Conservation (phyloP, 2,888 invertebrate species). For the Hydrotaea cyrtoneurina region DNA sequence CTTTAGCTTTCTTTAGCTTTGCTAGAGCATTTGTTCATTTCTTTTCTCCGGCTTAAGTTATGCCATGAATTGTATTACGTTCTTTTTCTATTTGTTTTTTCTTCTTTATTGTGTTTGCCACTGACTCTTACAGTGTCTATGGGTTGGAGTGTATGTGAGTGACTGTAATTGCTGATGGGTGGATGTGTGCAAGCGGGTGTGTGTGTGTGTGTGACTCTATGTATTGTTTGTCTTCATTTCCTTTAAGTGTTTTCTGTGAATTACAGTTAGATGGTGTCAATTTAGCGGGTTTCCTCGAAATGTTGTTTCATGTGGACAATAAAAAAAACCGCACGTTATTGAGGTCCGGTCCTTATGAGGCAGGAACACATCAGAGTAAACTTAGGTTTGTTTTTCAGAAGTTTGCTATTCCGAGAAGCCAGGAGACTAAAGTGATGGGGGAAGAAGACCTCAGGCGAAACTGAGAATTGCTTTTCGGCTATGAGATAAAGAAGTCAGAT, state of each 20-base stretch:
- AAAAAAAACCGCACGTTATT: no score
- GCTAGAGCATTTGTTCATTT: constrained; percentile 21
- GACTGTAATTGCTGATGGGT: not conserved
- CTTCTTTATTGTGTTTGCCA: no score
- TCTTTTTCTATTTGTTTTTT: not conserved
- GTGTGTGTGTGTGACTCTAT: not conserved
- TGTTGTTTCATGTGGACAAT: no score
- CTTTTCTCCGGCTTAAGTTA: constrained; percentile 29
- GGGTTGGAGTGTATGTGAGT: not conserved
- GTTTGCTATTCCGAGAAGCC: no score
- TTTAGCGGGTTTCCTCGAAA: constrained; percentile 21
- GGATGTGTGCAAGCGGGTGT: not conserved
- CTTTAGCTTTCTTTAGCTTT: constrained; percentile 17
- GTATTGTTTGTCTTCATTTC: constrained; percentile 45
- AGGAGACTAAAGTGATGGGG: no score
- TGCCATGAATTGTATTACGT: constrained; percentile 36
- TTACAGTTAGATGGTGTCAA: not conserved
- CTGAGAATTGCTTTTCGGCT: no score
- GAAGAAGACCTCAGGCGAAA: no score
- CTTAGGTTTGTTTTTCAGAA: no score
- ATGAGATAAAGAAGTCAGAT: no score
- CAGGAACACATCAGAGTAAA: no score
- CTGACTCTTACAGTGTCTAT: not conserved
- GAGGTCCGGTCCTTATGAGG: no score
- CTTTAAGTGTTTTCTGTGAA: constrained; percentile 22